Percentiles rank a stretch among this genome's conserved stretches.
These are phyloP conservation scores for Eupithecia inturbata DNA, from an alignment of 2,888 invertebrate species.

Conservation along the genomic window DNA sequence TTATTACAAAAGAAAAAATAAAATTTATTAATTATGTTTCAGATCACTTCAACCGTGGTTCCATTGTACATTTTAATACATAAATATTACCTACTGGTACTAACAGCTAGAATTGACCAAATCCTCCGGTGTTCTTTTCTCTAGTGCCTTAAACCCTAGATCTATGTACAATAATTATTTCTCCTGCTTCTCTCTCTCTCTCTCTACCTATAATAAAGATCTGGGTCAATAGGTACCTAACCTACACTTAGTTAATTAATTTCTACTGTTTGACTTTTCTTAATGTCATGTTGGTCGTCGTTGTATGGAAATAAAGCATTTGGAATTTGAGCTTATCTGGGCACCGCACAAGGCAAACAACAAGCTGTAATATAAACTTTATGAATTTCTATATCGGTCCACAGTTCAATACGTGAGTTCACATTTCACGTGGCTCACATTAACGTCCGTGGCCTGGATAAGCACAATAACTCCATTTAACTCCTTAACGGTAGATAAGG, in stretches of 20 bases:
- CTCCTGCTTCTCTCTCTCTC: not conserved
- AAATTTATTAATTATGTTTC: not conserved
- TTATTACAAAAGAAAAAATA: not conserved
- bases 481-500: conserved; percentile 10
- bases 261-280: not conserved
- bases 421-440: conserved; percentile 17
- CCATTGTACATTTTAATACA: not conserved
- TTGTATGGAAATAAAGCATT: not conserved
- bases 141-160: not conserved
- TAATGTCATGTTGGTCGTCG: not conserved
- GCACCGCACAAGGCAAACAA: not conserved
- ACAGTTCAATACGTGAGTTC: conserved; percentile 25
- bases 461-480: conserved; percentile 16
- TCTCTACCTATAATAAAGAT: not conserved
- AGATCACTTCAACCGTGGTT: not conserved
- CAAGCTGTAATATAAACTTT: not conserved
- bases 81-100: not conserved
- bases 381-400: conserved; percentile 17
- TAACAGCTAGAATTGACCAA: not conserved
- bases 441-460: conserved; percentile 15
- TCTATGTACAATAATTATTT: not conserved
- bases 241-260: not conserved
- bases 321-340: not conserved
- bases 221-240: not conserved
- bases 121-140: not conserved